Base-by-base conservation (phyloP, 2,888 invertebrate genomes). In the Heteropelma amictum region DNA sequence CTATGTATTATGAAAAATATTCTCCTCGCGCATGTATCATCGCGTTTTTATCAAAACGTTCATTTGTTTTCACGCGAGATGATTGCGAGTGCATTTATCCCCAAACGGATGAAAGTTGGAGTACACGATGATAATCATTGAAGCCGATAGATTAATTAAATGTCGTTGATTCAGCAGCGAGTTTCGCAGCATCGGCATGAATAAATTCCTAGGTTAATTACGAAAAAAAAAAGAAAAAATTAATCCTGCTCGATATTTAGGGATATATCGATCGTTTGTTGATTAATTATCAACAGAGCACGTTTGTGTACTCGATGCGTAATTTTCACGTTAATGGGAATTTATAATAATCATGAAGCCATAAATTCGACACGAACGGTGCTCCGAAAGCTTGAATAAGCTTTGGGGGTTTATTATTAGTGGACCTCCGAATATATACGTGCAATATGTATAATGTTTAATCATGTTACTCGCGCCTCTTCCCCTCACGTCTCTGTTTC, bases 1-100 rank as follows among this genome's bases (percentile, higher is more conserved):
- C 58, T 61, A 35, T 56, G 49, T 47, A 5, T 28, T 38, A 23
- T 51, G 58, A 45, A 60, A 58, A 53, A 72, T 45, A 65, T 72
- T 40, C 58, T 60, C 42, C n/a, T n/a, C n/a, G n/a, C n/a, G n/a
- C n/a, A n/a, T n/a, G n/a, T n/a, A n/a, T n/a, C n/a, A n/a, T n/a
- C n/a, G n/a, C n/a, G n/a, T n/a, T n/a, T n/a, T n/a, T n/a, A n/a
- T n/a, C n/a, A n/a, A n/a, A n/a, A n/a, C n/a, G n/a, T n/a, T n/a
- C n/a, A n/a, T n/a, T n/a, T n/a, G n/a, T n/a, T n/a, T n/a, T n/a
- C n/a, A n/a, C n/a, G n/a, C n/a, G n/a, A n/a, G n/a, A n/a, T n/a
- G n/a, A n/a, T n/a, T n/a, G n/a, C n/a, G n/a, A n/a, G n/a, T n/a
- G n/a, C n/a, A n/a, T n/a, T n/a, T n/a, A n/a, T n/a, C n/a, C n/a